These are phyloP conservation scores for Chlorocebus sabaeus DNA, from an alignment of 2,113 vertebrate species.

Conservation along the genomic window DNA sequence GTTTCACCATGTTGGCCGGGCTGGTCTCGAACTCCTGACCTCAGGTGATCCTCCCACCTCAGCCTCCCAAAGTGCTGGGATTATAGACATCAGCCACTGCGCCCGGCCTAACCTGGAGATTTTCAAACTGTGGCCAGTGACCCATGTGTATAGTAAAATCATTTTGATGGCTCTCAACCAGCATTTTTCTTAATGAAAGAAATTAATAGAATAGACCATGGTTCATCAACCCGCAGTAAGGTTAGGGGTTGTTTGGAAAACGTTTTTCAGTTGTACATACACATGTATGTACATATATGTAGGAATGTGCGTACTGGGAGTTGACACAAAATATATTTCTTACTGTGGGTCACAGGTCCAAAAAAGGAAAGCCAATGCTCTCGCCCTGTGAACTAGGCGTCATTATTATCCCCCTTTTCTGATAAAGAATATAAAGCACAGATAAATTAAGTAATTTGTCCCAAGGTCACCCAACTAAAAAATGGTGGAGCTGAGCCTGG, in stretches of 20 bases:
- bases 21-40: no score
- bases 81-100: no score
- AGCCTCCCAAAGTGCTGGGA: no score
- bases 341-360: neutral
- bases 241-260: neutral
- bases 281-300: neutral
- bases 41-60: no score
- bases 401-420: neutral
- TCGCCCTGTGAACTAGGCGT: neutral
- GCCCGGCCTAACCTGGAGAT: neutral
- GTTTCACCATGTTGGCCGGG: no score
- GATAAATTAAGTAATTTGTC: neutral
- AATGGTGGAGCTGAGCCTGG: neutral
- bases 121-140: neutral
- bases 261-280: neutral
- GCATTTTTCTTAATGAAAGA: neutral
- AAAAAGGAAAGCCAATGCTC: neutral
- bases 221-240: neutral
- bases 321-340: conserved; percentile 8
- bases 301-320: neutral
- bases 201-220: neutral
- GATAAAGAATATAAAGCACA: neutral
- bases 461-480: neutral
- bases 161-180: neutral
- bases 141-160: neutral